phyloP scores from a whole-genome alignment of 2,113 vertebrate species.

The Connochaetes taurinus region DNA sequence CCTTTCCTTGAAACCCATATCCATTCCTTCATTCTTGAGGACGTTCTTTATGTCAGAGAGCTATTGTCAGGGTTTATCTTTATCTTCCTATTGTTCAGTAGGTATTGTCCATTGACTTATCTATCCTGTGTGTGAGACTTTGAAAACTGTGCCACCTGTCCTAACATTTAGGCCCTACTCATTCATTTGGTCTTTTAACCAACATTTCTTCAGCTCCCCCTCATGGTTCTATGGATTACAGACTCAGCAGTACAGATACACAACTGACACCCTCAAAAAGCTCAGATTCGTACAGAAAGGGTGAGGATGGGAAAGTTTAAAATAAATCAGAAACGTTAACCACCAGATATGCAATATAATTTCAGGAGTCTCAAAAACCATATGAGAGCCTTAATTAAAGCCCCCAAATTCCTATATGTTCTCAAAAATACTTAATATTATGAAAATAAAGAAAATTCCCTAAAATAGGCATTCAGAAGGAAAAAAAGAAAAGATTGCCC shows the following conservation, averaged over 20 bases:
- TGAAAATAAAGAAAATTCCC: not conserved
- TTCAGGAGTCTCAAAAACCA: not conserved
- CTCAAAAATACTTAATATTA: not conserved
- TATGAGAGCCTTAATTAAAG: not conserved
- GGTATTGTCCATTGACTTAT: not conserved
- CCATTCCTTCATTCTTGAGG: not conserved
- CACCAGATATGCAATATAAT: not conserved
- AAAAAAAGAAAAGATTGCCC: not conserved
- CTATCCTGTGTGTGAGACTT: not conserved
- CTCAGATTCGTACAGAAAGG: not conserved
- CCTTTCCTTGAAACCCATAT: not conserved
- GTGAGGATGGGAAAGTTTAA: not conserved
- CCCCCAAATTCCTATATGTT: not conserved
- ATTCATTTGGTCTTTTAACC: not conserved
- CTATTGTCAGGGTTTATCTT: not conserved
- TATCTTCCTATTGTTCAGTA: not conserved
- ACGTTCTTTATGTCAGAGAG: not conserved
- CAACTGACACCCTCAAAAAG: not conserved
- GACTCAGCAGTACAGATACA: not conserved
- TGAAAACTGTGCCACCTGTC: not conserved
- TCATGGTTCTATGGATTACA: not conserved
- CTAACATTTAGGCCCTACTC: not conserved
- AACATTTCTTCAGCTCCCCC: not conserved
- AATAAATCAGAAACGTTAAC: not conserved
- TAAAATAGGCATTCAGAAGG: not conserved